Conservation (phyloP, 1,140 invertebrate genomes). For the Platyscapa corneri region DNA sequence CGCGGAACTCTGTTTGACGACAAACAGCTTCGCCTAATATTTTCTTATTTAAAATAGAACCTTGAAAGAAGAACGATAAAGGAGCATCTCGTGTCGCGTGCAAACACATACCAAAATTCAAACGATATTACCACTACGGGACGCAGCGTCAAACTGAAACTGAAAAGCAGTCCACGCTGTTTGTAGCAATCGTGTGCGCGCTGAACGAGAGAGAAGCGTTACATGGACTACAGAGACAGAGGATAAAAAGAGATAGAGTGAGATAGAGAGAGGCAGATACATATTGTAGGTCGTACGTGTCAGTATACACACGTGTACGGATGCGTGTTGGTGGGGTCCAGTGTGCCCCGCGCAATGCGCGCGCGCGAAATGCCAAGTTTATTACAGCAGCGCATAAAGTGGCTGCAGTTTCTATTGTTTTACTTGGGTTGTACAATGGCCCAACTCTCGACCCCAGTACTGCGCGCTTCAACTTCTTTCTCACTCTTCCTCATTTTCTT, state of each 20-base stretch:
- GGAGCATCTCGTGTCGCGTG: background rate
- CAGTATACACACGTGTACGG: background rate
- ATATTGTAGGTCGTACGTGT: background rate
- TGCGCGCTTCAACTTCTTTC: conserved; percentile 57
- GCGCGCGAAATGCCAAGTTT: conserved; percentile 55
- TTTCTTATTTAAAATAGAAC: background rate
- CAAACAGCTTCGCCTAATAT: background rate
- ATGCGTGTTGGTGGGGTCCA: background rate
- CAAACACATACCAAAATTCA: background rate
- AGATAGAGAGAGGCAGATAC: background rate
- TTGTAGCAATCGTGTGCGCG: background rate
- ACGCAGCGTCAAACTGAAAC: conserved; percentile 40
- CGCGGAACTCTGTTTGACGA: too few species aligned
- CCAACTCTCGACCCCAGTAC: conserved; percentile 65
- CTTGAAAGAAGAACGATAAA: background rate
- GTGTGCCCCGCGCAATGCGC: background rate
- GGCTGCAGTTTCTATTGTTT: conserved; percentile 70
- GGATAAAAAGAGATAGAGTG: too few species aligned
- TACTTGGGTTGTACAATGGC: conserved; percentile 66
- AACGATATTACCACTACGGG: background rate
- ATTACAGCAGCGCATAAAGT: conserved; percentile 63
- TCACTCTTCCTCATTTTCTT: conserved; percentile 51
- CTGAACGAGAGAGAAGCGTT: background rate
- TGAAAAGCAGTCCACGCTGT: conserved; percentile 29
- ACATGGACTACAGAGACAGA: too few species aligned